Evolutionary conservation across 2,113 vertebrate species (phyloP).

Genomic region (Phaetusa simplex): DNA sequence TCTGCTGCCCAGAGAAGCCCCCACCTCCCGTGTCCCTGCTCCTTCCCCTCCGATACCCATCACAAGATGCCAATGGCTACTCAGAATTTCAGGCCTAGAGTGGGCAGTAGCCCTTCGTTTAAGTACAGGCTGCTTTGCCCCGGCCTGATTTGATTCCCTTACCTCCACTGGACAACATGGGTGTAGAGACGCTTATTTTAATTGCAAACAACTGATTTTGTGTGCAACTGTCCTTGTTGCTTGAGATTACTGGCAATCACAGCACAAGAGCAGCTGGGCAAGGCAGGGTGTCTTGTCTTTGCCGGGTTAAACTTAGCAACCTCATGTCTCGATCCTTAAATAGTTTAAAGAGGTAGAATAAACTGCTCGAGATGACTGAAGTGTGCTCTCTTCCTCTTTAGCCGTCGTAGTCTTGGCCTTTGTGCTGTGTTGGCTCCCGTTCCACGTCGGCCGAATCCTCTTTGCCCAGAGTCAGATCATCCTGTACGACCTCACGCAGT

Average conservation of each 20-base stretch:
- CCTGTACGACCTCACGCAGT: neutral
- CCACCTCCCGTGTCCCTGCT: neutral
- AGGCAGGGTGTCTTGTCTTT: neutral
- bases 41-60: neutral
- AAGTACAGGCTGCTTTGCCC: neutral
- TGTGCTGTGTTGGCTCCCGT: conserved; percentile 23
- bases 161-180: no score
- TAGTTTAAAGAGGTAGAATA: neutral
- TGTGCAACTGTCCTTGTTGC: neutral
- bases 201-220: neutral
- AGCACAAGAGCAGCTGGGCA: neutral
- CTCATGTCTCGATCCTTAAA: neutral
- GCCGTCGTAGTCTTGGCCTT: neutral
- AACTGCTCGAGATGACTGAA: neutral
- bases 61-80: neutral
- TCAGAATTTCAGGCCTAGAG: no score
- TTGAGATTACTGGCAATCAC: no score
- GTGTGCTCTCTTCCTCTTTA: neutral
- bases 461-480: neutral
- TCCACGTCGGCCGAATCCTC: conserved; percentile 15
- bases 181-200: neutral
- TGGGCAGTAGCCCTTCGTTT: neutral
- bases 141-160: neutral
- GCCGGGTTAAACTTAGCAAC: neutral
- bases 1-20: neutral